Evolutionary conservation across 2,888 invertebrate species (phyloP).

Genomic region (Thumatha senex): DNA sequence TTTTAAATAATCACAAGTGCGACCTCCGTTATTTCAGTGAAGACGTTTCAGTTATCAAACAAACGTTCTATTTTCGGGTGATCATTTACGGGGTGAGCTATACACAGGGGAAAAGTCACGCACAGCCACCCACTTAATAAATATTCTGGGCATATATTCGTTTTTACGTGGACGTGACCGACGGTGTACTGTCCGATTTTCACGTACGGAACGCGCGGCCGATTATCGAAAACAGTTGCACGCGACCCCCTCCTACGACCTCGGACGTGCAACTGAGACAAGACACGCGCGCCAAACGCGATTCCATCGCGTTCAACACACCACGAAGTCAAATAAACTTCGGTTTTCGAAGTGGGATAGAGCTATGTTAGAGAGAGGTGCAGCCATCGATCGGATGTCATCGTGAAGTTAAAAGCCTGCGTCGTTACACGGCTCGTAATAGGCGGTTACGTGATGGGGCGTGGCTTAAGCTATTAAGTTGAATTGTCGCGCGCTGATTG

Average conservation of each 20-base stretch:
- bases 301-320: constrained; percentile 78
- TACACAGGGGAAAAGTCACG: constrained; percentile 82
- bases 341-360: constrained; percentile 64
- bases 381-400: constrained; percentile 70
- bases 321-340: constrained; percentile 50
- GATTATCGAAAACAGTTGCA: constrained; percentile 83
- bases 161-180: constrained; percentile 83
- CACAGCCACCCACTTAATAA: constrained; percentile 84
- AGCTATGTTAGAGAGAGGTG: constrained; percentile 54
- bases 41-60: constrained; percentile 72
- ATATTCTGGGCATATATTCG: constrained; percentile 85
- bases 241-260: constrained; percentile 80
- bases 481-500: constrained; percentile 82
- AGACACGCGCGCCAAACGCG: constrained; percentile 80
- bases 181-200: constrained; percentile 79
- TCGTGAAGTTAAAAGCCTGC: constrained; percentile 81
- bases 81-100: constrained; percentile 76
- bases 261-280: constrained; percentile 81
- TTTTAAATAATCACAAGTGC: constrained; percentile 35
- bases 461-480: constrained; percentile 81
- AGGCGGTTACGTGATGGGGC: constrained; percentile 84
- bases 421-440: constrained; percentile 82
- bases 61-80: constrained; percentile 72
- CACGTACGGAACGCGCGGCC: constrained; percentile 82
- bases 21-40: constrained; percentile 41